These are phyloP conservation scores for Pararge aegeria DNA, from an alignment of 1,140 invertebrate genomes.

Conservation along the genomic window DNA sequence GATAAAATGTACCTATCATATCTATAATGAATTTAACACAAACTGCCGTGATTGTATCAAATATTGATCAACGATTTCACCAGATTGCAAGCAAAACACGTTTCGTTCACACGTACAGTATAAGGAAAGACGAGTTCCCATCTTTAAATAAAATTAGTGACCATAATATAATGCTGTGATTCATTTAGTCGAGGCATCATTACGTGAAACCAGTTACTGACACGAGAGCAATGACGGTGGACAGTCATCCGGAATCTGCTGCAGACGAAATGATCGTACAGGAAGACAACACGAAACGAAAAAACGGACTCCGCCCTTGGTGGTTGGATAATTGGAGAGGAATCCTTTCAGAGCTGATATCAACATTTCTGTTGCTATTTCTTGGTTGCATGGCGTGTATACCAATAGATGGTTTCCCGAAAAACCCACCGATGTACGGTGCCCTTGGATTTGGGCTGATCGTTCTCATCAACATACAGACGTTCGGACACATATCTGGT, in stretches of 20 bases:
- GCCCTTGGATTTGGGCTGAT: conserved; percentile 58
- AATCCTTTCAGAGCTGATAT: conserved; percentile 49
- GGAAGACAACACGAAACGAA: conserved; percentile 14
- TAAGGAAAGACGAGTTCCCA: background rate
- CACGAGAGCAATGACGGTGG: conserved; percentile 27
- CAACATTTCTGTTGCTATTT: conserved; percentile 49
- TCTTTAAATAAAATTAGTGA: background rate
- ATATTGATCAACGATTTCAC: background rate
- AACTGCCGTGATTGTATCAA: background rate
- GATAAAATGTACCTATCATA: conserved; percentile 5
- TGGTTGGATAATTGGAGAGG: conserved; percentile 36
- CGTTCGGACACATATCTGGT: conserved; percentile 85
- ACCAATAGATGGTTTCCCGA: conserved; percentile 40
- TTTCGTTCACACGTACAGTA: background rate
- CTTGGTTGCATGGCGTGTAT: conserved; percentile 62
- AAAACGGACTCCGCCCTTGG: conserved; percentile 14
- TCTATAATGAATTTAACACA: background rate
- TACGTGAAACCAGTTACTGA: background rate
- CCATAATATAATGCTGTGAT: background rate
- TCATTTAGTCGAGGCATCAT: background rate
- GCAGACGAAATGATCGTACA: conserved; percentile 22
- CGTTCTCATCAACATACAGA: conserved; percentile 79
- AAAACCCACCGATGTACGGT: conserved; percentile 38
- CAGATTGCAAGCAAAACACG: background rate
- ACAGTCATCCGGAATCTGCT: conserved; percentile 24